Base-by-base conservation (phyloP, 37 sponge, comb jelly and placozoan species). In the Tethya wilhelma region DNA sequence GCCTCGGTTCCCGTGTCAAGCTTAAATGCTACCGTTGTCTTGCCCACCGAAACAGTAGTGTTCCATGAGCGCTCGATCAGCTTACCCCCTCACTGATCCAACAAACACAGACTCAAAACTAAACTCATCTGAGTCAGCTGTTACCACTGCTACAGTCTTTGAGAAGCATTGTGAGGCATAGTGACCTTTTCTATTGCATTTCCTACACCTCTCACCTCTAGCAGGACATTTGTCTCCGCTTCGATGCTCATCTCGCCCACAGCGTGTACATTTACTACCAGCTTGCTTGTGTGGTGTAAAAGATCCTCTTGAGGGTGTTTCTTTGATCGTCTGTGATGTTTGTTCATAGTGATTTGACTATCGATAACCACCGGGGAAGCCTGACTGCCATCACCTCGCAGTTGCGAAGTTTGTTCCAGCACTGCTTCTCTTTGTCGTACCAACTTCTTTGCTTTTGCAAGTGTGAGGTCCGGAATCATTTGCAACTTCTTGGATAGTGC, bases 1-100 rank as follows among this genome's bases (percentile, higher is more conserved):
- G 41, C 70, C 28, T 69, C 70, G 2, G 70, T 44, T 19, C 70
- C 70, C 4, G 70, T 69, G 44, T 69, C 70, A 23, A 69, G 70
- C 25, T 69, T 69, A n/a, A 69, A 69, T 11, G 14, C 20, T 23
- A 67, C 40, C 23, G 9, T 8, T 7, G 8, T 8, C 9, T 44
- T n/a, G 44, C 28, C 44, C 42, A 69, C 25, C 11, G 39, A 29
- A 25, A 69, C 20, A 38, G 39, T 38, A 4, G 44, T 28, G 44
- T 42, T 1, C 70, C 70, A 69, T 22, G 70, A 23, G 2, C n/a
- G n/a, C n/a, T n/a, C 23, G 11, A 29, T 69, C 70, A 22, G 20
- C 3, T 2, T 33, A 29, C 14, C 44, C 19, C 2, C 23, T 38
- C 20, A 38, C 70, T 6, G 70, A 4, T 19, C 28, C 70, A 4